Evolutionary conservation across 2,113 vertebrate species (phyloP), one percentile per base, ranked within the genome.

Genomic region (Syngnathoides biaculeatus): DNA sequence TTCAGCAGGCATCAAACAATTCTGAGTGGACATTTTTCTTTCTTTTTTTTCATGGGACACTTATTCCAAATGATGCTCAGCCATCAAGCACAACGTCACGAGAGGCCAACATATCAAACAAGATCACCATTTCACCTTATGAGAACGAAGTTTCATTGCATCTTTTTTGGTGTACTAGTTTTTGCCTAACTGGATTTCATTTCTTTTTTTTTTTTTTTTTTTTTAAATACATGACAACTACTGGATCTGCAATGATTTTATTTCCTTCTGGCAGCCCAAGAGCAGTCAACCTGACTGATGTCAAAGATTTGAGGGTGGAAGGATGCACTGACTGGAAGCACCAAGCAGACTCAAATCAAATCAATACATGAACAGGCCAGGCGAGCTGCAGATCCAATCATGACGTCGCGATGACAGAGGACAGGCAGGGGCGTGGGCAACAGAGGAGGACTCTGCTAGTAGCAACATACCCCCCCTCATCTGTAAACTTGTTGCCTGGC

Each of bases 401-500:
- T 79, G 81, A 87, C 79, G 71, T 38, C 77, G 67, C 12, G 59
- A 86, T 89, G 87, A 90, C 76, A 80, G 74, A 74, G 69, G 73
- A 74, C 75, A 68, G 64, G 72, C 68, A 68, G 72, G 78, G 76
- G 81, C 63, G 75, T 89, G 76, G 84, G 86, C 83, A 83, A 81
- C 68, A 69, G 68, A 67, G 68, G 69, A 84, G 81, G 81, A 86
- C 83, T 84, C 81, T 47, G 55, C 78, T 73, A 72, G 80, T 65
- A 63, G 69, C 68, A 20, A 9, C 8, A 5, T 52, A 52, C 20
- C 73, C 78, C 68, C 73, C 75, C 68, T 69, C 74, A 70, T 84
- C 86, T 71, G 79, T 81, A 84, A 85, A 87, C 81, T 52, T 59
- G 92, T 93, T 92, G 91, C 92, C 81, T 86, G 82, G 92, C 89